These are phyloP conservation scores for Melieria omissa DNA, from an alignment of 2,888 invertebrate genomes.

Conservation along the genomic window DNA sequence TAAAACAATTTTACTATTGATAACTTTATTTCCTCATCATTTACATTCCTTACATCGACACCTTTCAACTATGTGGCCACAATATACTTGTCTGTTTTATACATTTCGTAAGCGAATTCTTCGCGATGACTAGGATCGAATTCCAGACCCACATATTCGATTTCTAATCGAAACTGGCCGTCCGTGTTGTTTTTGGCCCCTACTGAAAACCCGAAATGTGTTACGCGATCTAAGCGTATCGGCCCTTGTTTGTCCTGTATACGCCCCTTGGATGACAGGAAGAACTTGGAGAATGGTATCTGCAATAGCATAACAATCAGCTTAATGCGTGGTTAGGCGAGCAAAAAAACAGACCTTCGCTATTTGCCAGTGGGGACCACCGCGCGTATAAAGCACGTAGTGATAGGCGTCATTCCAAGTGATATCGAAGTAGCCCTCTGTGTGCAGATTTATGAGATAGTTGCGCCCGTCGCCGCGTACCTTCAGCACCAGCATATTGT, in stretches of 20 bases:
- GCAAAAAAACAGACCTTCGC: constrained; percentile 72
- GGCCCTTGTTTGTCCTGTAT: constrained; percentile 83
- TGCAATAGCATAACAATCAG: constrained; percentile 24
- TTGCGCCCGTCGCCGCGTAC: constrained; percentile 94
- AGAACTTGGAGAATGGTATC: constrained; percentile 96
- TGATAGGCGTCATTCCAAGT: constrained; percentile 90
- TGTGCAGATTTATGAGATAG: constrained; percentile 84
- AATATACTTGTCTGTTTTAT: constrained; percentile 76
- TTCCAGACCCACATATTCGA: constrained; percentile 91
- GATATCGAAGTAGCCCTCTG: constrained; percentile 82
- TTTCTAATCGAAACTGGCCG: constrained; percentile 89
- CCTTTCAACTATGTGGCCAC: constrained; percentile 63
- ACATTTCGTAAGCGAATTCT: constrained; percentile 94
- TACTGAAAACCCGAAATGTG: constrained; percentile 84
- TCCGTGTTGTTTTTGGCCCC: constrained; percentile 77
- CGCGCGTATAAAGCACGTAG: constrained; percentile 90
- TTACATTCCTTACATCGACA: neutral
- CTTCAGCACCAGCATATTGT: constrained; percentile 80
- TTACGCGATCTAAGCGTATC: constrained; percentile 73
- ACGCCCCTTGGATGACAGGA: constrained; percentile 82
- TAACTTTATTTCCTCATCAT: constrained; percentile 14
- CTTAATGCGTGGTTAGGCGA: neutral
- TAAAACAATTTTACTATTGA: neutral
- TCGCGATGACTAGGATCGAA: constrained; percentile 83
- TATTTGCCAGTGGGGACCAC: constrained; percentile 98